phyloP scores from a whole-genome alignment of 1,140 invertebrate species.

The Yoshiicerus persimilis region DNA sequence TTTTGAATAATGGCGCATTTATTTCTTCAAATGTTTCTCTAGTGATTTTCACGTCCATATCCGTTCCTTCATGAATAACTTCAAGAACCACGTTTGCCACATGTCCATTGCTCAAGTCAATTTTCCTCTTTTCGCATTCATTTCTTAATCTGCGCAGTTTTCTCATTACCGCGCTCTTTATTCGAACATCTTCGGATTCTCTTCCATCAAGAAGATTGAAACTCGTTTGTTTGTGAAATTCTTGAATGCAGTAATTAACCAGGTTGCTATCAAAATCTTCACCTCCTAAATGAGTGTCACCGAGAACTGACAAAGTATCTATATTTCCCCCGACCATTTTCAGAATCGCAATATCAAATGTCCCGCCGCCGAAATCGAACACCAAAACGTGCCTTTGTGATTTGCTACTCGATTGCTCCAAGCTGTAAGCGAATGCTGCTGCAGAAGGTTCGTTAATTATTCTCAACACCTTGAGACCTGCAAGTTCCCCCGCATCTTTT shows the following conservation, averaged over 20 bases:
- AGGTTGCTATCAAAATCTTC: too few relatives aligned
- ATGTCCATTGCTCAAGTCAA: not conserved
- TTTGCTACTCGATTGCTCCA: conserved; percentile 98
- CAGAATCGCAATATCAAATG: conserved; percentile 63
- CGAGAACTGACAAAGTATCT: conserved; percentile 52
- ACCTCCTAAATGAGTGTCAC: too few relatives aligned
- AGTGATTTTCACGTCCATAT: conserved; percentile 1
- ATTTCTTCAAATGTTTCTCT: conserved; percentile 34
- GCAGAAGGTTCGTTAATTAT: conserved; percentile 99
- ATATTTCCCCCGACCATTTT: conserved; percentile 61
- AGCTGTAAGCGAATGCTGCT: conserved; percentile 97
- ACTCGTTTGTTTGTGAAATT: conserved; percentile 63
- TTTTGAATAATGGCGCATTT: conserved; percentile 54
- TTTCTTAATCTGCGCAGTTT: conserved; percentile 7
- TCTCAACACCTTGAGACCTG: conserved; percentile 94
- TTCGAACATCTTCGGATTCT: not conserved
- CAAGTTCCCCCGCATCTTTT: conserved; percentile 84
- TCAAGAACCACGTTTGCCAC: conserved; percentile 36
- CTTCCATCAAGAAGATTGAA: conserved; percentile 56
- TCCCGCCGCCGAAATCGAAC: conserved; percentile 60
- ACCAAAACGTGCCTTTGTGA: conserved; percentile 50
- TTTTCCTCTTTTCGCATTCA: conserved; percentile 35
- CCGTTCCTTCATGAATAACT: not conserved
- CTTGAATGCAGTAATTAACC: conserved; percentile 51
- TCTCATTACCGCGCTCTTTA: not conserved